Evolutionary conservation across 2,888 invertebrate species (phyloP), one percentile per base, ranked within the genome.

Genomic region (Heliconius cydno): DNA sequence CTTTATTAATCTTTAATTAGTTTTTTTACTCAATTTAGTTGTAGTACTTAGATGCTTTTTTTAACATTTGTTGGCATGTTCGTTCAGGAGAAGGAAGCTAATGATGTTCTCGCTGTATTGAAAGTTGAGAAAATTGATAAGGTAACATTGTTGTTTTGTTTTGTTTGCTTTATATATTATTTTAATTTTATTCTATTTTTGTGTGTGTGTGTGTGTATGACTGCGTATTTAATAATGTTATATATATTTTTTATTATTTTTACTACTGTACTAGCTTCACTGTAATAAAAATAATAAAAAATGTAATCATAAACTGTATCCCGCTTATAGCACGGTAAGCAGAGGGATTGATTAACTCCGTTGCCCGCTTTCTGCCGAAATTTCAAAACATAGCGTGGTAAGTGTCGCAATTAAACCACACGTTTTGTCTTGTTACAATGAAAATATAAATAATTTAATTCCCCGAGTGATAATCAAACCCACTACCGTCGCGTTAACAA

Each of bases 51-150:
- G 90, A 85, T 79, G 93, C 91, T 93, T 94, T 81, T 87, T 60
- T 88, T 92, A 91, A 91, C 88, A 86, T 87, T 86, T 88, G 85
- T 89, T 90, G 88, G 88, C 90, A 88, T 90, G 88, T 91, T 91
- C 90, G 88, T 91, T 91, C 90, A 94, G 94, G 95, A 94, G 83
- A 91, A 91, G 85, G 93, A 94, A 86, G 87, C 91, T 90, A 95
- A 94, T 91, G 95, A 95, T 89, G 91, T 95, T 84, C 90, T 95
- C 86, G 95, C 95, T 85, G 95, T 96, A 79, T 92, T 95, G 92
- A 95, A 95, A 95, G 92, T 95, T 92, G 95, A 95, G 87, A 93
- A 95, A 90, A 91, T 95, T 84, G 92, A 92, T 75, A 94, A 95
- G 95, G 95, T 95, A 93, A 92, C 85, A 3, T 25, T 83, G 67